Evolutionary conservation across 2,888 invertebrate species (phyloP).

Genomic region (Habrosyne pyritoides): DNA sequence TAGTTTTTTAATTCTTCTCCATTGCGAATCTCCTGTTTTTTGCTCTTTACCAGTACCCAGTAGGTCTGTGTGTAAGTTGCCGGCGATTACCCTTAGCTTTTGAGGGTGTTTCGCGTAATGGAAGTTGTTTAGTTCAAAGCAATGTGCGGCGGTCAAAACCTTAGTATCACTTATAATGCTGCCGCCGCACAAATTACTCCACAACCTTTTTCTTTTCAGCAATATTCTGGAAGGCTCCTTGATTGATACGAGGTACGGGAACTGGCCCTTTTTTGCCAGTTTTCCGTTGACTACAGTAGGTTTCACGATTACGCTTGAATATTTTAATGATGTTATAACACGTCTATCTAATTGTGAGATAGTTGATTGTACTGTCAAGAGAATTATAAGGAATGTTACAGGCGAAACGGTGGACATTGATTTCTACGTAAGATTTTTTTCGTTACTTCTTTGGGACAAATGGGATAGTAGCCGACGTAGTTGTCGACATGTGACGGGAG

Average conservation of each 20-base stretch:
- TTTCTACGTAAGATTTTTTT: background rate
- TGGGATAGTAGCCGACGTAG: background rate
- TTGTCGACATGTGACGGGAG: too few species aligned
- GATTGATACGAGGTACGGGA: conserved; percentile 37
- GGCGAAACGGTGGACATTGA: background rate
- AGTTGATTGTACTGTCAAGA: background rate
- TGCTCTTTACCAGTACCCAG: conserved; percentile 20
- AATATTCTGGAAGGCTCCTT: conserved; percentile 15
- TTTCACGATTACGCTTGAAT: conserved; percentile 27
- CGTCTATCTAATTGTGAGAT: conserved; percentile 16
- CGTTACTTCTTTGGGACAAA: too few species aligned
- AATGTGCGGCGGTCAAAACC: conserved; percentile 39
- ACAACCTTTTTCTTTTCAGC: conserved; percentile 10
- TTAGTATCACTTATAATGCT: conserved; percentile 22
- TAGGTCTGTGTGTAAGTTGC: conserved; percentile 18
- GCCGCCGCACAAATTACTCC: conserved; percentile 31
- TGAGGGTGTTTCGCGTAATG: conserved; percentile 15
- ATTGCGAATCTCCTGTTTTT: conserved; percentile 28
- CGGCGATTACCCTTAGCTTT: conserved; percentile 24
- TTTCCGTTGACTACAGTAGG: conserved; percentile 32
- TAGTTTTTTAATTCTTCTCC: conserved; percentile 33
- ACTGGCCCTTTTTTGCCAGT: conserved; percentile 20
- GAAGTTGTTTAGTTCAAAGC: conserved; percentile 33
- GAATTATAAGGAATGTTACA: background rate
- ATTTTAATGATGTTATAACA: conserved; percentile 31